Evolutionary conservation across 2,113 vertebrate genomes (phyloP), one percentile per base, ranked within the genome.

Genomic region (Synchiropus splendidus): DNA sequence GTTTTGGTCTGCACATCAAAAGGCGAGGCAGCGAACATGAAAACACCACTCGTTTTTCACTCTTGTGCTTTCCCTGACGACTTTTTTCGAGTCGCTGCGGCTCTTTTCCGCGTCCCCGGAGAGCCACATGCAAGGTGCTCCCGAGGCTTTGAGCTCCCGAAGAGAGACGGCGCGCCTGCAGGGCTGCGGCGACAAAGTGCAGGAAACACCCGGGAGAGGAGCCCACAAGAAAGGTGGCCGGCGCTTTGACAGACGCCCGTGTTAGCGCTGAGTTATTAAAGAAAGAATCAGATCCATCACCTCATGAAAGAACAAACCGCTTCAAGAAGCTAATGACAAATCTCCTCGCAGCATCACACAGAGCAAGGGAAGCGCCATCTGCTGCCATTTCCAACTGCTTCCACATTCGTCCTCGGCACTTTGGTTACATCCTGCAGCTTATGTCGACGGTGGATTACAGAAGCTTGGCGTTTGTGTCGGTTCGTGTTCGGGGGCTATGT

Each of bases 1-100:
- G 78, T 81, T 79, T 77, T 80, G 76, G 68, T 73, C 48, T 54
- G 65, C 48, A 75, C 82, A 70, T 79, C 78, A 83, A 83, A 81
- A 76, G 69, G 64, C 76, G 67, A 64, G 65, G 51, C 72, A 72
- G 75, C 17, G 66, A 80, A 83, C 69, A 80, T 68, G 64, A 75
- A 79, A 78, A 77, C 70, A 62, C 51, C 61, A 57, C 70, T 76
- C 55, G 54, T 64, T 65, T 62, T 44, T 45, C 57, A 42, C 64
- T 74, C 72, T 74, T 63, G 12, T 32, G 48, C 32, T 63, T 48
- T 63, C 31, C 57, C 32, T 9, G 35, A 54, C 37, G 18, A 43
- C 57, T 48, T 54, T 60, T 64, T 57, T 17, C 46, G 39, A 45
- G 48, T 68, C 48, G 61, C 56, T 45, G 47, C 42, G 50, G 60